phyloP scores from a whole-genome alignment of 2,888 invertebrate genomes.

The Pandemis cinnamomeana region DNA sequence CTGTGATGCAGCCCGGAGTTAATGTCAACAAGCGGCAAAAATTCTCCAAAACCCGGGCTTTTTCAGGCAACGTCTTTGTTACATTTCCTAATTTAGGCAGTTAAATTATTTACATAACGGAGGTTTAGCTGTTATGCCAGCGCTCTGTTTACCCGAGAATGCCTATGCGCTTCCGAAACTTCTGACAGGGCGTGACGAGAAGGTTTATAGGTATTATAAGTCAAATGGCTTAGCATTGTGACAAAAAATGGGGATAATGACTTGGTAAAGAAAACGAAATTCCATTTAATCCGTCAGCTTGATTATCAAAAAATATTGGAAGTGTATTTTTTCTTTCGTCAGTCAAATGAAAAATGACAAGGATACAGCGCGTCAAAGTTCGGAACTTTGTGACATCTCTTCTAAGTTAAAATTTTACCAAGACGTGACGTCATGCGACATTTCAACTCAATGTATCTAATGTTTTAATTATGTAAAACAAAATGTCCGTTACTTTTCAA shows the following conservation, averaged over 20 bases:
- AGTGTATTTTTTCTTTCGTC: too few relatives aligned
- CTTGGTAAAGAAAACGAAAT: too few relatives aligned
- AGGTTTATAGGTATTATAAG: background rate
- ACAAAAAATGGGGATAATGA: background rate
- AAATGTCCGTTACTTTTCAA: too few relatives aligned
- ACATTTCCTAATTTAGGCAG: constrained; percentile 38
- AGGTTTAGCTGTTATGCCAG: constrained; percentile 13
- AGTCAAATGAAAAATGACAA: too few relatives aligned
- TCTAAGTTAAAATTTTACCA: too few relatives aligned
- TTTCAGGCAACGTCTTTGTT: constrained; percentile 24
- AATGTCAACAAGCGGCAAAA: constrained; percentile 36
- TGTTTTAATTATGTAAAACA: too few relatives aligned
- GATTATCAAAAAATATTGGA: too few relatives aligned
- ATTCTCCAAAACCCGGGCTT: constrained; percentile 10
- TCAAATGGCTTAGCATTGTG: background rate
- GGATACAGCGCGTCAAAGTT: too few relatives aligned
- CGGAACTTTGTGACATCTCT: too few relatives aligned
- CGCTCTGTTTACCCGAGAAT: background rate
- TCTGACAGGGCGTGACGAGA: background rate
- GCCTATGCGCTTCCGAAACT: background rate
- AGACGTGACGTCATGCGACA: too few relatives aligned
- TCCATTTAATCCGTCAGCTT: too few relatives aligned
- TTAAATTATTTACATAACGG: constrained; percentile 35
- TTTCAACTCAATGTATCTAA: too few relatives aligned
- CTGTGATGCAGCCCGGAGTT: background rate